Evolutionary conservation across 2,113 vertebrate genomes (phyloP), one percentile per base, ranked within the genome.

Genomic region (Prietella phreatophila): DNA sequence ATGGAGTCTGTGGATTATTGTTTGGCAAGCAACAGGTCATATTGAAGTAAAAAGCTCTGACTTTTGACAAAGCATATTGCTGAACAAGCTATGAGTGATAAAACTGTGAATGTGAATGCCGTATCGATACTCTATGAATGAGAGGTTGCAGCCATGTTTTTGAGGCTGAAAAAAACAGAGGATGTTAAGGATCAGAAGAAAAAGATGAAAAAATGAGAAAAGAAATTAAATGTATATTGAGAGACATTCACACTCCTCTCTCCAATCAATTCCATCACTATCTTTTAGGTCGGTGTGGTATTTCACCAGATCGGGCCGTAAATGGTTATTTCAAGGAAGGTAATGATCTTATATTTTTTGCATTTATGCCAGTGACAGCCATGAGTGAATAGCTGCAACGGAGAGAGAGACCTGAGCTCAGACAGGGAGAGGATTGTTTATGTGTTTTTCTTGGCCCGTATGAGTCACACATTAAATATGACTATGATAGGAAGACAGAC

Each of bases 261-360:
- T 50, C 73, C 60, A n/a, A 88, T 87, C 85, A 88, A 87, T 76
- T 78, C 65, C 80, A 69, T 79, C 53, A 14, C 39, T 87, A 67
- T 63, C 83, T 88, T 58, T 87, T 78, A 47, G 87, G 27, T 75
- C 0, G 13, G 47, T 76, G 27, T n/a, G 75, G 83, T 85, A 87
- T 85, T 90, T 85, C 71, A 88, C 89, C 83, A 85, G 80, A 78
- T 85, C 20, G 11, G 65, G 50, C 79, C 85, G 50, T 87, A 89
- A 87, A 88, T 87, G 67, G 65, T 69, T 87, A 79, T 89, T 65
- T 58, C 69, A 79, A 73, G 71, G 58, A 71, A 63, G 76, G 85
- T 85, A 89, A 90, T 89, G 83, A 83, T 89, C 82, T 89, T 89
- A 89, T 90, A 85, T 90, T 85, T 89, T 89, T 67, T 83, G 83